phyloP scores from a whole-genome alignment of 2,888 invertebrate species.

The Caenorhabditis sp. region DNA sequence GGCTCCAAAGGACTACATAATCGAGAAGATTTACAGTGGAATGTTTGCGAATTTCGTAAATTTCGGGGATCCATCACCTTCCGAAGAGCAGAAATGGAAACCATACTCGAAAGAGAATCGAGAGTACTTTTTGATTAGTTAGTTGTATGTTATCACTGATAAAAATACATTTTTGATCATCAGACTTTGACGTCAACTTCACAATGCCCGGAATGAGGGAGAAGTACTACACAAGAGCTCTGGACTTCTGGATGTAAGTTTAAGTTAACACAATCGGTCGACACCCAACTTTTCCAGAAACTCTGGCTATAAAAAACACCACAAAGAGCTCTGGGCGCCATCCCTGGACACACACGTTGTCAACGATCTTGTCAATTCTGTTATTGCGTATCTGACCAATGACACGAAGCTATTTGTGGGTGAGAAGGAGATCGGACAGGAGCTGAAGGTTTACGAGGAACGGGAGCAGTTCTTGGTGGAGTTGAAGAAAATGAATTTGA shows the following conservation, averaged over 20 bases:
- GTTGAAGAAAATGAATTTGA: not conserved
- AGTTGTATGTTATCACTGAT: not conserved
- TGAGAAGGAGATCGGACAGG: not conserved
- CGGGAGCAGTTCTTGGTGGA: not conserved
- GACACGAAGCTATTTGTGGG: not conserved
- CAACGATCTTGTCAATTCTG: not conserved
- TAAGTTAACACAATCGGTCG: not conserved
- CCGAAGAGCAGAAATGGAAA: conserved; percentile 18
- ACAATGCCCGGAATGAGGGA: conserved; percentile 39
- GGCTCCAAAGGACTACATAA: conserved; percentile 36
- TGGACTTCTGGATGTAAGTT: conserved; percentile 19
- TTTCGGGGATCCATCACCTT: conserved; percentile 37
- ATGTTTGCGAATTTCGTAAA: conserved; percentile 46
- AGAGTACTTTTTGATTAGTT: conserved; percentile 50
- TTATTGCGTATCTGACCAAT: not conserved
- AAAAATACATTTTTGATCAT: not conserved
- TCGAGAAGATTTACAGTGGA: conserved; percentile 44
- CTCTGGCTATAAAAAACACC: conserved; percentile 34
- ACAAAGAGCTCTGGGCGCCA: conserved; percentile 4
- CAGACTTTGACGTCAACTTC: conserved; percentile 49
- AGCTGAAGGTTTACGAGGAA: not conserved
- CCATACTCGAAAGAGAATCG: conserved; percentile 6
- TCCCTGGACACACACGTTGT: conserved; percentile 1
- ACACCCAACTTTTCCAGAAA: conserved; percentile 30
- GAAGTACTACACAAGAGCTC: conserved; percentile 21